Percentiles rank a stretch among this genome's conserved stretches.
phyloP scores from a whole-genome alignment of 2,113 vertebrate species.

The Polypterus bichir region DNA sequence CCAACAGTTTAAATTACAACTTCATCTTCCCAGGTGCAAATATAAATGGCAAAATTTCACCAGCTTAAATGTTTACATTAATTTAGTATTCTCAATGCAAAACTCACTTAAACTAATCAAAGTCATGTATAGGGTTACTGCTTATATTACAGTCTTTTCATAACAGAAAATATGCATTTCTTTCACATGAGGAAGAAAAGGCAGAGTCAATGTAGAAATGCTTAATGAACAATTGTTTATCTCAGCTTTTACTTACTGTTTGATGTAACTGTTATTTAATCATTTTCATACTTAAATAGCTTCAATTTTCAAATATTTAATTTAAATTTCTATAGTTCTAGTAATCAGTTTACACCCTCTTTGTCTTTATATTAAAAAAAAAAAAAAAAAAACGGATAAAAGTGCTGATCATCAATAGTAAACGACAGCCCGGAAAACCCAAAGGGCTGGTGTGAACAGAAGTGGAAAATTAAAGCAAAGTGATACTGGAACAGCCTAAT shows the following conservation, averaged over 20 bases:
- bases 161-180: no score
- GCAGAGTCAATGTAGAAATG: conserved; percentile 15
- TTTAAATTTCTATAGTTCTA: conserved; percentile 67
- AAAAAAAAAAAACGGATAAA: conserved; percentile 72
- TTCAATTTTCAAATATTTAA: conserved; percentile 64
- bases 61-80: no score
- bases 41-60: no score
- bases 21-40: no score
- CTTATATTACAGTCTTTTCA: no score
- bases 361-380: conserved; percentile 65
- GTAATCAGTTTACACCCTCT: conserved; percentile 64
- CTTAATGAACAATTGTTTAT: conserved; percentile 42
- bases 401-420: conserved; percentile 91
- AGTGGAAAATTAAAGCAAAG: conserved; percentile 96
- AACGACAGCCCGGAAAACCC: conserved; percentile 81
- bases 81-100: no score
- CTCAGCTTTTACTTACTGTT: conserved; percentile 36
- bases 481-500: conserved; percentile 84
- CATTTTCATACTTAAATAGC: conserved; percentile 44
- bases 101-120: no score
- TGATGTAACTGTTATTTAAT: conserved; percentile 24
- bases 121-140: no score
- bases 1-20: no score
- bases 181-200: no score
- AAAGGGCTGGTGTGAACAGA: conserved; percentile 92